These are phyloP conservation scores for Nowickia ferox DNA, from an alignment of 2,888 invertebrate species.

Conservation along the genomic window DNA sequence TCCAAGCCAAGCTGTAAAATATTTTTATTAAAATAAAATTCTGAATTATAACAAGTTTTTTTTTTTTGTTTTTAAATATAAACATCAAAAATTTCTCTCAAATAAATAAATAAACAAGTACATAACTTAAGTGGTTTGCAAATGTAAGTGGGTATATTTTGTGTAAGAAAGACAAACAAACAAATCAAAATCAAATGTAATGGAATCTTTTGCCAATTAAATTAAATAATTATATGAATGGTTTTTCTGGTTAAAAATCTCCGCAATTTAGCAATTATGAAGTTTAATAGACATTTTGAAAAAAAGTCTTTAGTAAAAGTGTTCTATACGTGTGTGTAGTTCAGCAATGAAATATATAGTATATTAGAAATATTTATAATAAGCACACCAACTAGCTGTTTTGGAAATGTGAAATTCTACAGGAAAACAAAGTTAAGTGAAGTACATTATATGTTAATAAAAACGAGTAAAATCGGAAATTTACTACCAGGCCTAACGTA, in stretches of 20 bases:
- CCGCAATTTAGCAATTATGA: constrained; percentile 15
- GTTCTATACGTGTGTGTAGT: too few species aligned
- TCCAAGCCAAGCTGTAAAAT: constrained; percentile 95
- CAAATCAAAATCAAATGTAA: constrained; percentile 48
- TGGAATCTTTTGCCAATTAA: constrained; percentile 31
- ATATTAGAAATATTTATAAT: constrained; percentile 19
- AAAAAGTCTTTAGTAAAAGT: too few species aligned
- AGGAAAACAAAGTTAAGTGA: constrained; percentile 42
- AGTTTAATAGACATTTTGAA: too few species aligned
- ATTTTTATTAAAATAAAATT: constrained; percentile 73
- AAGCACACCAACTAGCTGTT: constrained; percentile 52
- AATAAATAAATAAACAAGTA: constrained; percentile 42
- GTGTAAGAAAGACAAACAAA: constrained; percentile 49
- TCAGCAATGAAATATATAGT: background rate
- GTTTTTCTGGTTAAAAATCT: constrained; percentile 1
- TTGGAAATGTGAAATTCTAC: constrained; percentile 56
- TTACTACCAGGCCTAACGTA: constrained; percentile 72
- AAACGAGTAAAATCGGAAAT: constrained; percentile 73
- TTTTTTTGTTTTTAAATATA: background rate
- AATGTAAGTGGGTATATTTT: background rate
- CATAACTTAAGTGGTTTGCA: constrained; percentile 25
- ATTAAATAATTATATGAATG: constrained; percentile 7
- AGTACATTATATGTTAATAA: constrained; percentile 39
- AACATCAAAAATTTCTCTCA: constrained; percentile 29
- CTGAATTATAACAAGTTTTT: constrained; percentile 63